phyloP scores from a whole-genome alignment of 2,797 vertebrate species.

The Rhabdophis nuchalis region DNA sequence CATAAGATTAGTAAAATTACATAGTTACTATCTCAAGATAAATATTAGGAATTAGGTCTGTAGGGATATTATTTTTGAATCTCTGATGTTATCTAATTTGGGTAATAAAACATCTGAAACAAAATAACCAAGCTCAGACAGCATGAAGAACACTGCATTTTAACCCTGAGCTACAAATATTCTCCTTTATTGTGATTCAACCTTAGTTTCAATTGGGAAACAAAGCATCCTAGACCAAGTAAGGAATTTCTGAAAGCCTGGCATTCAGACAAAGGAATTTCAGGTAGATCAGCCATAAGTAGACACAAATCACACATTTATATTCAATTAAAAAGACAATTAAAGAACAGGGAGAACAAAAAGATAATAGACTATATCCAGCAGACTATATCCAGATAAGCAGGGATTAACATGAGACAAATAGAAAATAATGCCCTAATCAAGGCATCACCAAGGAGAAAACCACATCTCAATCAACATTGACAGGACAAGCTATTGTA shows the following conservation, averaged over 20 bases:
- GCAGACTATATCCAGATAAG: neutral
- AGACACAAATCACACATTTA: neutral
- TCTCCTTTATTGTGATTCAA: neutral
- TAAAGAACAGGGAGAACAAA: neutral
- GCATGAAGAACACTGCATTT: neutral
- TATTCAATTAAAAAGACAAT: neutral
- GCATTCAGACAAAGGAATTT: neutral
- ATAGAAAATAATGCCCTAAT: neutral
- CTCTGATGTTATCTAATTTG: neutral
- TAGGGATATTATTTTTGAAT: neutral
- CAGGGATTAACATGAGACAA: neutral
- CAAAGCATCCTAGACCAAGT: neutral
- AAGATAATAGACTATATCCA: neutral
- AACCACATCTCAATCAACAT: neutral
- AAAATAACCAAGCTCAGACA: neutral
- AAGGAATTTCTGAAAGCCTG: neutral
- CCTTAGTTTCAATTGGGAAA: neutral
- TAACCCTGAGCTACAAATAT: neutral
- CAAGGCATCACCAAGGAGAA: neutral
- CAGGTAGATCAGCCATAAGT: neutral
- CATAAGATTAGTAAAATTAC: neutral
- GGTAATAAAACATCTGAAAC: neutral
- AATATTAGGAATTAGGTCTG: neutral
- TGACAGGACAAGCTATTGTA: neutral
- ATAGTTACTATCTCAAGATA: neutral